These are phyloP conservation scores for Picathartes gymnocephalus DNA, from an alignment of 2,113 vertebrate genomes.

Conservation along the genomic window DNA sequence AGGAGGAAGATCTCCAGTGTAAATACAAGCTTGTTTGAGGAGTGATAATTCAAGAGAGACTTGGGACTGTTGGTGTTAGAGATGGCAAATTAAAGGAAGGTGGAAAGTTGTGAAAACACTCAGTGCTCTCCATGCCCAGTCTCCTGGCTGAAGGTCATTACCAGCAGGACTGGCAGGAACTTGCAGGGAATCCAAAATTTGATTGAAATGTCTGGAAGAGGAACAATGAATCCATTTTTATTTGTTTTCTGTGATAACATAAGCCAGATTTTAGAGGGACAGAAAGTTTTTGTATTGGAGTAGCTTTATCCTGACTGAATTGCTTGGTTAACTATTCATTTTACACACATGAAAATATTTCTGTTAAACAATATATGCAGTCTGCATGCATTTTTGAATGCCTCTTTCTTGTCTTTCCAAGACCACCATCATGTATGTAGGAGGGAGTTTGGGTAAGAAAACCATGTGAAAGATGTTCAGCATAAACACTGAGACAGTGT, in stretches of 20 bases:
- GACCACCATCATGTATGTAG: neutral
- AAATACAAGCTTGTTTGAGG: neutral
- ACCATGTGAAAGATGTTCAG: neutral
- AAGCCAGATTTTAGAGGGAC: neutral
- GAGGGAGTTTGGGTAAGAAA: neutral
- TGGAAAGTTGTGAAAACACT: neutral
- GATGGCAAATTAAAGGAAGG: neutral
- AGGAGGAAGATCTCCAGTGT: neutral
- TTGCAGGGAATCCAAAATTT: neutral
- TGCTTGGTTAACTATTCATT: neutral
- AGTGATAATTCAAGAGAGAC: neutral
- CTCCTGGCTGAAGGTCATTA: neutral
- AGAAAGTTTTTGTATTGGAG: neutral
- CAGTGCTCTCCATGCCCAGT: neutral
- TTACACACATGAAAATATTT: neutral
- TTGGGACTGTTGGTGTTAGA: neutral
- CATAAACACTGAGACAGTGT: neutral
- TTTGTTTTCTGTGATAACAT: constrained; percentile 9
- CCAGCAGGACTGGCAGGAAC: neutral
- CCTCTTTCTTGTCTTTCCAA: neutral
- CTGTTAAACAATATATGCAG: neutral
- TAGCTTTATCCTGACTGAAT: neutral
- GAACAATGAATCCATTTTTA: neutral
- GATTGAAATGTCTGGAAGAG: neutral
- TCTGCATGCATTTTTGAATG: neutral